Evolutionary conservation across 2,888 invertebrate species (phyloP).

Genomic region (Uropetala carovei): DNA sequence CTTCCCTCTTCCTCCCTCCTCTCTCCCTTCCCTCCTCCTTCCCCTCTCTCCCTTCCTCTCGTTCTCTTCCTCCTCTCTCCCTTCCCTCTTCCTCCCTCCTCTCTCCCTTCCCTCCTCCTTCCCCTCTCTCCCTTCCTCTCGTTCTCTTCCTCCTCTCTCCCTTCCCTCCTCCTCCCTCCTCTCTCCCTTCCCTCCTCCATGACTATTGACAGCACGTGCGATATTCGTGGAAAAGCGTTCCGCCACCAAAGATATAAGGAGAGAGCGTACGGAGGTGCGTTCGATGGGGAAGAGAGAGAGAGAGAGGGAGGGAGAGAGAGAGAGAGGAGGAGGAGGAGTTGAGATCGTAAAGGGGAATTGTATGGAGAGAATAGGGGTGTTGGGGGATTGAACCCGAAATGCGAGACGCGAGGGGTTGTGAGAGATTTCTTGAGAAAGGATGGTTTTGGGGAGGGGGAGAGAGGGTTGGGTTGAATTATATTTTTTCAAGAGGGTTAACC

Average conservation of each 20-base stretch:
- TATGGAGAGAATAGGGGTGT: neutral
- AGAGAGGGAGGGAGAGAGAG: neutral
- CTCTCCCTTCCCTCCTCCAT: neutral
- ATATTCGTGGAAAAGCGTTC: no score
- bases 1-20: no score
- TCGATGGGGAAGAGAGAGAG: neutral
- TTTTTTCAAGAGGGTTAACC: neutral
- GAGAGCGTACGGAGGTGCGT: no score
- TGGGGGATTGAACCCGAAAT: neutral
- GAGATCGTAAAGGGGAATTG: neutral
- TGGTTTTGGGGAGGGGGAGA: neutral
- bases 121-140: neutral
- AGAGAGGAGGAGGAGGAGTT: neutral
- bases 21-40: no score
- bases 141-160: no score
- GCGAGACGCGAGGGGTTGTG: neutral
- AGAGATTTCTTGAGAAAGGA: neutral
- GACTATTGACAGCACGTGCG: no score
- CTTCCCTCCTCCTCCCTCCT: no score
- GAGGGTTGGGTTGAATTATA: neutral
- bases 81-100: no score
- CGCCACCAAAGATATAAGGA: no score
- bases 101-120: neutral
- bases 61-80: no score
- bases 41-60: neutral